phyloP scores from a whole-genome alignment of 1,140 invertebrate species.

The Sarcophaga bullata region DNA sequence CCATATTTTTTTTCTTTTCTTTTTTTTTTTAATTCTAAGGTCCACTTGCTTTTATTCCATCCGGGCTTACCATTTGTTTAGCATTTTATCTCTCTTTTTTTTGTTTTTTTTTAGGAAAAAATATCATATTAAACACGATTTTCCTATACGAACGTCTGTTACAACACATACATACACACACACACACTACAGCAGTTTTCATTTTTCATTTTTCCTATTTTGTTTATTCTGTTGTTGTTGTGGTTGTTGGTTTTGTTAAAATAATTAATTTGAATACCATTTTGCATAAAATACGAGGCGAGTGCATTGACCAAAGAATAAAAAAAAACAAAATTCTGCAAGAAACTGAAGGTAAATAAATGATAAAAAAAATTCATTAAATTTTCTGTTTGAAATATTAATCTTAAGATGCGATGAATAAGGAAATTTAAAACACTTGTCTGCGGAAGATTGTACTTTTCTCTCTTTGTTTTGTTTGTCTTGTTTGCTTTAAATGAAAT shows the following conservation, averaged over 20 bases:
- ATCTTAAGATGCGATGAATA: background rate
- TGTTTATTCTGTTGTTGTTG: background rate
- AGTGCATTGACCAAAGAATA: slow-evolving; percentile 7
- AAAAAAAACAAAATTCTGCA: background rate
- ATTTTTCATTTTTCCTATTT: too few species aligned
- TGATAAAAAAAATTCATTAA: background rate
- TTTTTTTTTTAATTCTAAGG: slow-evolving; percentile 32
- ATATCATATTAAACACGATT: slow-evolving; percentile 33
- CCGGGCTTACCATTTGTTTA: slow-evolving; percentile 8
- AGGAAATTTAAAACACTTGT: background rate
- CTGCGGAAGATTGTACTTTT: background rate
- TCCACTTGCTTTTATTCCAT: slow-evolving; percentile 18
- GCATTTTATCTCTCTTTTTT: slow-evolving; percentile 13
- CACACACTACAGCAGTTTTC: background rate
- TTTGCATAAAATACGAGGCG: background rate
- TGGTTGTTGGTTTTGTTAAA: background rate
- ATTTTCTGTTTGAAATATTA: slow-evolving; percentile 6
- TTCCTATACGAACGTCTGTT: background rate
- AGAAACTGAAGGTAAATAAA: background rate
- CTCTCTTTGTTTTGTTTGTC: too few species aligned
- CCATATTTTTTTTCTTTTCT: too few species aligned
- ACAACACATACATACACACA: background rate
- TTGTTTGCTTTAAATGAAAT: too few species aligned
- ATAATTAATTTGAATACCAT: slow-evolving; percentile 7
- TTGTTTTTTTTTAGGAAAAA: background rate